phyloP scores from a whole-genome alignment of 2,113 vertebrate species.

The Pardalotus punctatus region DNA sequence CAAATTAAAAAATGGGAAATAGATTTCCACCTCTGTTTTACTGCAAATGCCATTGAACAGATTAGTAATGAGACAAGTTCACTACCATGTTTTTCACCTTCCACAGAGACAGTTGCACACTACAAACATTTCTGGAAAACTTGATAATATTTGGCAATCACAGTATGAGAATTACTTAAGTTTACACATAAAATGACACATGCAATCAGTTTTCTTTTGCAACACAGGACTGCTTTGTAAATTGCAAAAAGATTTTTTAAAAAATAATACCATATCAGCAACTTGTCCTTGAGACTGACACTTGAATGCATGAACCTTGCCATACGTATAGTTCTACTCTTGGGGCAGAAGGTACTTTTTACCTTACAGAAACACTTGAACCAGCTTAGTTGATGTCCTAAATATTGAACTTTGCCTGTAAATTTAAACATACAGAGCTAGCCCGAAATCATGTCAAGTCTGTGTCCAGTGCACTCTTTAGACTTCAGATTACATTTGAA shows the following conservation, averaged over 20 bases:
- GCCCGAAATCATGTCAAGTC: background rate
- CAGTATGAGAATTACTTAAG: background rate
- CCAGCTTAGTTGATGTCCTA: background rate
- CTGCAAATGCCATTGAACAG: background rate
- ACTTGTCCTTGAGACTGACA: background rate
- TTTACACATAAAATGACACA: background rate
- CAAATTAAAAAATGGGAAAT: background rate
- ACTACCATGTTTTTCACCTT: background rate
- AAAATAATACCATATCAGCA: background rate
- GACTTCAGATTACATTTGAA: background rate
- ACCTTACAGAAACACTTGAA: background rate
- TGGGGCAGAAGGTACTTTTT: background rate
- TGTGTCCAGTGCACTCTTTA: background rate
- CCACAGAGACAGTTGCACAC: background rate
- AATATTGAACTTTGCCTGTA: background rate
- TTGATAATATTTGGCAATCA: background rate
- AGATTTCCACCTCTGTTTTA: background rate
- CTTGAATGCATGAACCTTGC: background rate
- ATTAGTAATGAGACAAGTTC: background rate
- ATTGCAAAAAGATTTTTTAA: background rate
- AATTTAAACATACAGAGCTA: background rate
- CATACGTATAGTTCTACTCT: background rate
- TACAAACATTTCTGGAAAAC: background rate
- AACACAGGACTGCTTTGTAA: background rate
- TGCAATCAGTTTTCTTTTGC: background rate